Base-by-base conservation (phyloP, 2,113 vertebrate species). In the Nannospalax galili region DNA sequence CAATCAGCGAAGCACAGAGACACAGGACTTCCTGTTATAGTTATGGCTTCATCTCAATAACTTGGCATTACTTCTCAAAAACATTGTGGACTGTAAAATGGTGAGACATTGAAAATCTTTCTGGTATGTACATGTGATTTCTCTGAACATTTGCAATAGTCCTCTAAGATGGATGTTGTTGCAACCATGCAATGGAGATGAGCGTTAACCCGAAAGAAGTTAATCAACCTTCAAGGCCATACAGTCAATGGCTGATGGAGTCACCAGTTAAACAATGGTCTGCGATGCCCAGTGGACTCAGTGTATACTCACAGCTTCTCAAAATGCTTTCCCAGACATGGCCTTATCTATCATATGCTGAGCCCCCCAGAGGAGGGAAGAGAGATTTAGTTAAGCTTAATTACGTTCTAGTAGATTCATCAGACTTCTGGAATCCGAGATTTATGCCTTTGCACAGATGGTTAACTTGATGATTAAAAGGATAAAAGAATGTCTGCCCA, bases 371-470 rank as follows among this genome's bases (percentile, higher is more conserved):
- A 93, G 32, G 42, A 94, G 75, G 79, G 69, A 90, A 84, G 20
- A 84, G 17, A 95, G 35, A 62, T 87, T 67, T 93, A 28, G 4
- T 82, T 84, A 65, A 90, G 35, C 70, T 96, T 95, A 84, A 81
- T 84, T 90, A 93, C n/a, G 17, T 67, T 96, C 67, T 67, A 95
- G 74, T 77, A 81, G 80, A 93, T 80, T 87, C 90, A 77, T 32
- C 73, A 88, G 84, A 87, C 40, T 96, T 91, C 88, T 81, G 80
- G 90, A 95, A 90, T 85, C 42, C 62, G 62, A 84, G 86, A 75
- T 84, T 60, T 77, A 84, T 58, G 35, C n/a, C 35, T 90, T 92
- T 95, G 75, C 62, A 78, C 88, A 95, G 79, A 94, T 94, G 84
- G 84, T 62, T 92, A 93, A 42, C 7, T 3, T 42, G 58, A 87